A percentile compares a stretch with the other conserved stretches of the same genome.
Conservation (phyloP, 2,797 vertebrate genomes). For the Tokudaia muenninki region DNA sequence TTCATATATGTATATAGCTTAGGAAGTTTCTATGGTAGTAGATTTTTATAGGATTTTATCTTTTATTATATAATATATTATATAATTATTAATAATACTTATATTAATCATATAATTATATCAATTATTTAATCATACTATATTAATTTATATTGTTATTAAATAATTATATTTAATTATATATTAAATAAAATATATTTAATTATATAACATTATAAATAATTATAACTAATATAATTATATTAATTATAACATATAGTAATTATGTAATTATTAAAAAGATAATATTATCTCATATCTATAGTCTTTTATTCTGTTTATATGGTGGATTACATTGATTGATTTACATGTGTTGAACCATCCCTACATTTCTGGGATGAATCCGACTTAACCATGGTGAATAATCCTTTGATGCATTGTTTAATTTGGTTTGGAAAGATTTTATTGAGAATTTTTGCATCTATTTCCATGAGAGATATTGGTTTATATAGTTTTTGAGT, state of each 20-base stretch:
- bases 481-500: background rate
- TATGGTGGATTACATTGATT: background rate
- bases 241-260: too few relatives aligned
- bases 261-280: too few relatives aligned
- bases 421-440: background rate
- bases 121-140: too few relatives aligned
- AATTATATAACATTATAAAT: too few relatives aligned
- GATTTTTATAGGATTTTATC: background rate
- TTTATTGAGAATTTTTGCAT: background rate
- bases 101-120: too few relatives aligned
- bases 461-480: background rate
- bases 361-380: background rate
- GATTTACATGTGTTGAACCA: background rate
- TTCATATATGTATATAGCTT: background rate
- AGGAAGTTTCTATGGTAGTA: background rate
- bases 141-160: too few relatives aligned
- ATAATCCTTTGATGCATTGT: background rate
- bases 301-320: background rate
- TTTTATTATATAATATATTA: too few relatives aligned
- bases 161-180: too few relatives aligned
- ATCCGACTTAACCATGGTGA: background rate
- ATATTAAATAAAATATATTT: too few relatives aligned
- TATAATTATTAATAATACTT: too few relatives aligned
- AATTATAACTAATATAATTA: too few relatives aligned
- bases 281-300: too few relatives aligned